Evolutionary conservation across 2,113 vertebrate species (phyloP).

Genomic region (Ceyx cyanopectus): DNA sequence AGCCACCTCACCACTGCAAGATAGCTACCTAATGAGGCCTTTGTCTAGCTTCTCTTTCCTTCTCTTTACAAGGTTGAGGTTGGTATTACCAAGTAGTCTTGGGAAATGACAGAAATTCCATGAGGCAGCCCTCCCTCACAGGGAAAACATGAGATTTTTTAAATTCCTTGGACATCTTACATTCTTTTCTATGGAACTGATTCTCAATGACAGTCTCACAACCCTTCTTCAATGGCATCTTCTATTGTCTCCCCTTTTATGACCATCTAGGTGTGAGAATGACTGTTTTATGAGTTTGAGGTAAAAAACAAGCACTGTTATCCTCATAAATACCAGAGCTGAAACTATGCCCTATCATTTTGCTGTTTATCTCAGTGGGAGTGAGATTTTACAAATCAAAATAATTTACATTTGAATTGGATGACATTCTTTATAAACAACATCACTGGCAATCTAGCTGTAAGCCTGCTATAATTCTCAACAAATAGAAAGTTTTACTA

Average conservation of each 20-base stretch:
- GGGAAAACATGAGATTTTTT: neutral
- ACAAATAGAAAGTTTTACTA: neutral
- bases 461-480: neutral
- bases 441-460: neutral
- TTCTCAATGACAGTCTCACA: neutral
- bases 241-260: neutral
- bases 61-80: neutral
- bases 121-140: neutral
- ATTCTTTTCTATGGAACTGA: neutral
- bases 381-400: neutral
- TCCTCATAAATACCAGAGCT: neutral
- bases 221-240: neutral
- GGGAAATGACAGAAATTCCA: neutral
- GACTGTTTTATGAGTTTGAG: neutral
- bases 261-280: neutral
- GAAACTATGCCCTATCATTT: neutral
- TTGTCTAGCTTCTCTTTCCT: neutral
- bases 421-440: neutral
- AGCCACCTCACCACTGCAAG: neutral
- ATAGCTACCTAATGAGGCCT: neutral
- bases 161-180: neutral
- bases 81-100: neutral
- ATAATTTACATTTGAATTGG: neutral
- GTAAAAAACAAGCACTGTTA: neutral
- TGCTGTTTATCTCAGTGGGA: neutral